Conservation (phyloP, 2,797 vertebrate species). For the Rhinoraja longicauda region DNA sequence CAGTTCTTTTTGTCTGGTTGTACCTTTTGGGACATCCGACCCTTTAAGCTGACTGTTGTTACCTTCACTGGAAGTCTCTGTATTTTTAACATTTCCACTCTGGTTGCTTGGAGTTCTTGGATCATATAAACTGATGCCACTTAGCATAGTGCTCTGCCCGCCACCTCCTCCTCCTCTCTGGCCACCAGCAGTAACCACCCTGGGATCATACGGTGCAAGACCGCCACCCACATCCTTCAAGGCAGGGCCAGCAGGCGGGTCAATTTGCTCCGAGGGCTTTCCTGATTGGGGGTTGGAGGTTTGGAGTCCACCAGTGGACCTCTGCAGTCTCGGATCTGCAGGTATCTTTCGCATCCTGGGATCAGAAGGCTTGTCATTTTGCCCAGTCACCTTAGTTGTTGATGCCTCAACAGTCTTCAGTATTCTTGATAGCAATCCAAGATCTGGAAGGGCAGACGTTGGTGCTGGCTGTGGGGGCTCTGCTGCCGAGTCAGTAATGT, state of each 20-base stretch:
- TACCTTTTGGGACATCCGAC: constrained; percentile 50
- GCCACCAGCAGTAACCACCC: constrained; percentile 68
- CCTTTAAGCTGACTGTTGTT: constrained; percentile 55
- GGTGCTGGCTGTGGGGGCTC: constrained; percentile 44
- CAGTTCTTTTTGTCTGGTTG: constrained; percentile 72
- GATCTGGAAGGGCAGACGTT: constrained; percentile 69
- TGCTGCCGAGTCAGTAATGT: constrained; percentile 38
- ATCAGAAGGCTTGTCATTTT: constrained; percentile 72
- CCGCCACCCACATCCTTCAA: background rate
- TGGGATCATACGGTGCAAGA: constrained; percentile 66
- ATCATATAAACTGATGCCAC: constrained; percentile 85
- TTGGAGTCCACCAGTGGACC: background rate
- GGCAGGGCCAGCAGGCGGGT: background rate
- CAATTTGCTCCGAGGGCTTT: background rate
- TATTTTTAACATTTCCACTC: constrained; percentile 49
- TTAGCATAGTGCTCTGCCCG: constrained; percentile 71
- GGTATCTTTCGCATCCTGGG: constrained; percentile 71
- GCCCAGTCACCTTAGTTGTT: constrained; percentile 46
- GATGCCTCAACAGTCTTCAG: constrained; percentile 75
- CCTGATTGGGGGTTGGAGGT: background rate
- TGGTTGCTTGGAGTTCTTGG: constrained; percentile 73
- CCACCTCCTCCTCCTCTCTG: constrained; percentile 52
- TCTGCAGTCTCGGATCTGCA: constrained; percentile 48
- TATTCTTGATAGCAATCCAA: constrained; percentile 83
- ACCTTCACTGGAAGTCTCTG: background rate